Conservation (phyloP, 2,797 vertebrate genomes). For the Euthynnus affinis region DNA sequence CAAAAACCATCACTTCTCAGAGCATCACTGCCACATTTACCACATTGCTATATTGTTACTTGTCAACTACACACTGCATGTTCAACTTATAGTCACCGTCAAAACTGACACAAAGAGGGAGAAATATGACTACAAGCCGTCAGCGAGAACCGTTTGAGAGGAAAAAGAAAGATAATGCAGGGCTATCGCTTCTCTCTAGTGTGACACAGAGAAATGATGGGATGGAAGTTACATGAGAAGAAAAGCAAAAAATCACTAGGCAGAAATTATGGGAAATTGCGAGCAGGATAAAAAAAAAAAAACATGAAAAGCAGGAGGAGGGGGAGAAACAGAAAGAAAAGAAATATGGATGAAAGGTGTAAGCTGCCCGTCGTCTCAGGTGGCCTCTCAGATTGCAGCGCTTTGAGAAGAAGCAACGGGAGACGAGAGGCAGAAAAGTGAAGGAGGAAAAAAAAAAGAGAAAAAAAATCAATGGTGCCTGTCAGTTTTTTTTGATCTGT, state of each 20-base stretch:
- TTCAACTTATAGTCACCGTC: neutral
- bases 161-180: neutral
- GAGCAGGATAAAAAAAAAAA: constrained; percentile 6
- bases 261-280: constrained; percentile 40
- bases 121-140: neutral
- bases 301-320: neutral
- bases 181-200: neutral
- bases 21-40: neutral
- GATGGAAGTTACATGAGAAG: constrained; percentile 24
- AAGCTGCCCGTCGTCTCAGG: constrained; percentile 63
- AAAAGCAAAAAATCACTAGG: constrained; percentile 11
- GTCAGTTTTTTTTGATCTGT: constrained; percentile 60
- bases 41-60: neutral
- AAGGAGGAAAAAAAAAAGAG: constrained; percentile 12
- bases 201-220: constrained; percentile 12
- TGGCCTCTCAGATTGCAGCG: constrained; percentile 75
- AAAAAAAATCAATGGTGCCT: constrained; percentile 63
- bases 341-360: constrained; percentile 35
- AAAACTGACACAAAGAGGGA: constrained; percentile 11
- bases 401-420: constrained; percentile 68
- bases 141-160: neutral
- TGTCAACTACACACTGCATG: neutral
- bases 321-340: constrained; percentile 20
- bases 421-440: constrained; percentile 59
- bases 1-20: neutral